These are phyloP conservation scores for Lepidocyrtoides sp. DNA, from an alignment of 2,888 invertebrate species.

Conservation along the genomic window DNA sequence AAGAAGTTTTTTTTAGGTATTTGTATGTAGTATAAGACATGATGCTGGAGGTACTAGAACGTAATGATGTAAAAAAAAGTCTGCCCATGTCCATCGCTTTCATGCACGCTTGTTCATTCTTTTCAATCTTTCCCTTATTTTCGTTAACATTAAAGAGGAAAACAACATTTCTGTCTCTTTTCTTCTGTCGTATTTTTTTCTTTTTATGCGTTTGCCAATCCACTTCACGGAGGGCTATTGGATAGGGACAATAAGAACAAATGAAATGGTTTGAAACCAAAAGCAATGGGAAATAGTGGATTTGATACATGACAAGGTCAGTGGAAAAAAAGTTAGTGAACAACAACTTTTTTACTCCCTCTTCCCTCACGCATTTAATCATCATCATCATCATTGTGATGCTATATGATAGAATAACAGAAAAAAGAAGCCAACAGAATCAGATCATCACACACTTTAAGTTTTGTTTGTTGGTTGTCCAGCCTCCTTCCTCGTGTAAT, in stretches of 20 bases:
- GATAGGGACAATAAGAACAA: neutral
- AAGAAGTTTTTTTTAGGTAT: neutral
- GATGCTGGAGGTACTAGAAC: too few relatives aligned
- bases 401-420: too few relatives aligned
- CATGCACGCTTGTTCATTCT: slow-evolving; percentile 19
- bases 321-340: neutral
- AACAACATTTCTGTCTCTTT: neutral
- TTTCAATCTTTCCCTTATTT: slow-evolving; percentile 11
- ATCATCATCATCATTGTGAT: too few relatives aligned
- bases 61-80: neutral
- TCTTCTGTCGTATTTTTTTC: neutral
- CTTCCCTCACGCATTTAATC: neutral
- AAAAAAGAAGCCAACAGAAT: too few relatives aligned
- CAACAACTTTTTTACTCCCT: neutral
- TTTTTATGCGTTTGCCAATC: slow-evolving; percentile 6
- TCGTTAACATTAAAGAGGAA: neutral
- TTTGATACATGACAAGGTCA: slow-evolving; percentile 31
- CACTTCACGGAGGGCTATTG: neutral
- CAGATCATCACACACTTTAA: too few relatives aligned
- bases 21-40: too few relatives aligned
- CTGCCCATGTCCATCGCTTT: slow-evolving; percentile 20
- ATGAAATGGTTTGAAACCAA: neutral
- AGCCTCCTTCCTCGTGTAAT: too few relatives aligned
- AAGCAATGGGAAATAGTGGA: neutral
- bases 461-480: too few relatives aligned